phyloP scores from a whole-genome alignment of 2,797 vertebrate genomes.

The Mionectes olivaceus region DNA sequence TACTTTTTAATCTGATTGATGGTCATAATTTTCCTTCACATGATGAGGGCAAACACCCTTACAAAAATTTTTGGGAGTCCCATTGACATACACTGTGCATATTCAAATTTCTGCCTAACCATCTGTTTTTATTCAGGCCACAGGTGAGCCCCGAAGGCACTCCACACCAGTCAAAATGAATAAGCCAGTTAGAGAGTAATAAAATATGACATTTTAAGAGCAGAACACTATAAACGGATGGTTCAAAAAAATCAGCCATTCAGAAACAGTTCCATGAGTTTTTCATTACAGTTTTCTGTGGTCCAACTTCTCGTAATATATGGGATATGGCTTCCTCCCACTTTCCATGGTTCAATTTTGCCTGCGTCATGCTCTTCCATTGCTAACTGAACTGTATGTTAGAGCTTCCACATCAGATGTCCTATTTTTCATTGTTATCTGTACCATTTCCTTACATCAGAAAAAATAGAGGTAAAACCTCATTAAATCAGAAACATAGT shows the following conservation, averaged over 20 bases:
- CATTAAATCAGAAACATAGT: background rate
- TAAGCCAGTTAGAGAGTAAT: background rate
- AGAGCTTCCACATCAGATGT: background rate
- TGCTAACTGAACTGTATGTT: background rate
- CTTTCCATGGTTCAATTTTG: background rate
- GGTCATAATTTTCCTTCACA: background rate
- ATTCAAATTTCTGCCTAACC: background rate
- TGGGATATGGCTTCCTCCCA: background rate
- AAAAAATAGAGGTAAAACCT: background rate
- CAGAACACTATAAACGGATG: background rate
- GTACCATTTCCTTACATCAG: background rate
- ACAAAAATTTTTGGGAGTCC: background rate
- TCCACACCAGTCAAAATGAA: background rate
- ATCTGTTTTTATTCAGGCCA: conserved; percentile 9
- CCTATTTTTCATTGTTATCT: background rate
- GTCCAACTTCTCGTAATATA: background rate
- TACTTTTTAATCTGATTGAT: background rate
- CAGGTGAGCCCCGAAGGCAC: background rate
- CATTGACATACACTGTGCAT: background rate
- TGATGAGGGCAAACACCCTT: background rate
- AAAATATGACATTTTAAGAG: conserved; percentile 24
- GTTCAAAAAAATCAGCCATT: background rate
- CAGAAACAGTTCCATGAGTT: background rate
- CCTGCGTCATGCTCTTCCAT: background rate
- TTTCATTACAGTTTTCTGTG: background rate